Base-by-base conservation (phyloP, 2,888 invertebrate species). In the Lochmaea capreae region DNA sequence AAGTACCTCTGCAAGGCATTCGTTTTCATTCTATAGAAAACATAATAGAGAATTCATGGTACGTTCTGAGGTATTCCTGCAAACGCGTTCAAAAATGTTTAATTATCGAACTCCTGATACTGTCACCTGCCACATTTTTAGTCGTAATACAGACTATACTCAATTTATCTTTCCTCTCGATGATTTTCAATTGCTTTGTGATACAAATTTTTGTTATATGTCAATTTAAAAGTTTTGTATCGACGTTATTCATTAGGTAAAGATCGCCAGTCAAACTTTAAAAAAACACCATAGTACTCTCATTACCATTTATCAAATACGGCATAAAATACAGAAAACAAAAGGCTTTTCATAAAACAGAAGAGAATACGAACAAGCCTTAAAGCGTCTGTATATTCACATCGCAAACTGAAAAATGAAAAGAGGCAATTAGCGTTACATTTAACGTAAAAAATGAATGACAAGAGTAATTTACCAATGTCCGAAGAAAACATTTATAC, bases 401-500 rank as follows among this genome's bases (percentile, higher is more conserved):
- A 61, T 61, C 54, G 57, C 49, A 22, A 67, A 73, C 65, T 65
- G 73, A 74, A 70, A 76, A 76, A 72, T 67, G 70, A 72, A 72
- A 76, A 74, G 61, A 71, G 71, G 76, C 76, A 76, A 76, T 75
- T 75, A 74, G 71, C 67, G 76, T 76, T 75, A 65, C 66, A 67
- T 73, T 74, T 71, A 71, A 74, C 70, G 71, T 71, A 67, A 78
- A 75, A 78, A 76, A 78, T 75, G 65, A 72, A 73, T 72, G 76
- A 74, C 73, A 70, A 68, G 74, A 75, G 76, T 76, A 78, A 78
- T 78, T 76, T 76, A 78, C 76, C 78, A 77, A 75, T 73, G 78
- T 76, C 78, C 77, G 68, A 22, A 62, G 76, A 73, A 63, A 75
- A 77, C 77, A 77, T 76, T 54, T 77, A 77, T 76, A 77, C 75